Base-by-base conservation (phyloP, 2,888 invertebrate genomes). In the Mythimna loreyi region DNA sequence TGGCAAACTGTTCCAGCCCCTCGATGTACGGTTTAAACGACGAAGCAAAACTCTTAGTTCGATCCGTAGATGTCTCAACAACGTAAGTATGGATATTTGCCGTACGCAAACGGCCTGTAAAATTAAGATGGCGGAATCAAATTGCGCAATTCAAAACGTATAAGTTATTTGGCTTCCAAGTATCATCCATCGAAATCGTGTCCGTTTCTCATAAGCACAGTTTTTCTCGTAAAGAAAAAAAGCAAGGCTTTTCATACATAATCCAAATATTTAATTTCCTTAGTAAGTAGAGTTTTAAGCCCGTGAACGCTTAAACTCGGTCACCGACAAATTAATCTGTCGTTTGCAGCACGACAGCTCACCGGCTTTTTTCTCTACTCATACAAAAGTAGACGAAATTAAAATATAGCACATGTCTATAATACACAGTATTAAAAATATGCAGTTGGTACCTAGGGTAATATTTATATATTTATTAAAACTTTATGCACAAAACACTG, bases 271-370 rank as follows among this genome's bases (percentile, higher is more conserved):
- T 58, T 28, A 70, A 58, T 58, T 58, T 55, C 13, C 28, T 67
- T 50, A 52, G 25, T n/a, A 23, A 57, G n/a, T 16, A 67, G 23
- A 47, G 33, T 67, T 53, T 62, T 61, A 53, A 71, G 49, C n/a
- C 49, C 30, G 33, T 59, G 62, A 62, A 45, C 33, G 52, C 45
- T 66, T 55, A 43, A 78, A 55, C 62, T 63, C 70, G 67, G 56
- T 63, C 62, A 49, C 66, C 66, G 64, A 50, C 45, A 78, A 78
- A 78, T 80, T 78, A 80, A 80, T 63, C 65, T 78, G 81, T 80
- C 78, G 60, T 66, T 47, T 60, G 67, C 78, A 78, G 81, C 21
- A 45, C 47, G 61, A 33, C 25, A 72, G 36, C 25, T 58, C 21
- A 53, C 23, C n/a, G 61, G 49, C 19, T 16, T 64, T 66, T 67